These are phyloP conservation scores for Caenorhabditis briggsae DNA, from an alignment of 1,140 invertebrate species.

Conservation along the genomic window DNA sequence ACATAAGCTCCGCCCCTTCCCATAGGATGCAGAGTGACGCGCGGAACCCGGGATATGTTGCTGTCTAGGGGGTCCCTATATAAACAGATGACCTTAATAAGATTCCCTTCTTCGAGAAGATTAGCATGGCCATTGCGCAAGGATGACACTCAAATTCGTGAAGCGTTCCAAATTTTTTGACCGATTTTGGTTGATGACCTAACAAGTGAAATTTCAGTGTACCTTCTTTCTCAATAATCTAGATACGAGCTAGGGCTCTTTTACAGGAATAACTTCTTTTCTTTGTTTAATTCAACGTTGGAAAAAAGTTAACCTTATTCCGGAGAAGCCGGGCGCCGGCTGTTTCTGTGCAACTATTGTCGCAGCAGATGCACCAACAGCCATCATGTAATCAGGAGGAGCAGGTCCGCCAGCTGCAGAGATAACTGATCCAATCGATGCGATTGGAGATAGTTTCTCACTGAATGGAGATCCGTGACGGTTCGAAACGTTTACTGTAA, in stretches of 20 bases:
- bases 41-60: no score
- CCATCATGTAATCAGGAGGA: slow-evolving; percentile 36
- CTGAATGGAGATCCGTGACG: slow-evolving; percentile 42
- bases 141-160: slow-evolving; percentile 91
- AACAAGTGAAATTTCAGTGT: background rate
- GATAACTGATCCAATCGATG: slow-evolving; percentile 32
- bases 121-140: slow-evolving; percentile 93
- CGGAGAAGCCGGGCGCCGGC: background rate
- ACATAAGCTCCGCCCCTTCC: no score
- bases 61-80: no score
- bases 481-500: slow-evolving; percentile 29
- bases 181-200: background rate
- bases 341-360: slow-evolving; percentile 23
- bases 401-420: background rate
- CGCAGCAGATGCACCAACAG: slow-evolving; percentile 12
- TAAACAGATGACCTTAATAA: no score
- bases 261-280: no score
- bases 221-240: background rate
- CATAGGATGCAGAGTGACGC: no score
- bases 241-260: no score
- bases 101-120: slow-evolving; percentile 82
- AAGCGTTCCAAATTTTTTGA: slow-evolving; percentile 83
- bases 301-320: slow-evolving; percentile 21
- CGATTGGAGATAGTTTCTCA: slow-evolving; percentile 9
- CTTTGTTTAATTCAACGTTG: no score